Percentiles rank a stretch among this genome's conserved stretches.
These are phyloP conservation scores for Drosophila robusta DNA, from an alignment of 2,888 invertebrate species.

Conservation along the genomic window DNA sequence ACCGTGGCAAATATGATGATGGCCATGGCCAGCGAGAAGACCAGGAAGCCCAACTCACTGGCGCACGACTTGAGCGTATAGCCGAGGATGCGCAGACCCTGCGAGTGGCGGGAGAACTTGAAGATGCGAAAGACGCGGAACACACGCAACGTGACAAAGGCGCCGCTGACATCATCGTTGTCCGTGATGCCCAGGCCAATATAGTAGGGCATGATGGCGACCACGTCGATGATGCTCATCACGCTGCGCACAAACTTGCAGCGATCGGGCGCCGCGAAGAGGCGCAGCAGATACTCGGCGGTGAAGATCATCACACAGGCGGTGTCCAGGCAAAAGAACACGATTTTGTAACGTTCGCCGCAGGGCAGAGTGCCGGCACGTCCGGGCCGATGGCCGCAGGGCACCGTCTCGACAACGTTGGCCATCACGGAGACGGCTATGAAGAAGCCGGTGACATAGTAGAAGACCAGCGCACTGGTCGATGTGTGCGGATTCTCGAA, in stretches of 20 bases:
- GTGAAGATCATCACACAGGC: constrained; percentile 99
- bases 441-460: constrained; percentile 99
- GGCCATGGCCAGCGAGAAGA: constrained; percentile 99
- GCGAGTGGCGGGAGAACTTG: constrained; percentile 99
- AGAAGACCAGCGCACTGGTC: constrained; percentile 99
- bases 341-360: constrained; percentile 98
- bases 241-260: constrained; percentile 99
- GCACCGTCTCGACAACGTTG: constrained; percentile 97
- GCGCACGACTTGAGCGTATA: constrained; percentile 99
- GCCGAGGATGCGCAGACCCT: constrained; percentile 98
- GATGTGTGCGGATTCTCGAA: constrained; percentile 99
- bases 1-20: constrained; percentile 99
- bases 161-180: constrained; percentile 99
- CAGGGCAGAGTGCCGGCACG: constrained; percentile 95
- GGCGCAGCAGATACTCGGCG: constrained; percentile 96
- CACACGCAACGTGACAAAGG: constrained; percentile 99
- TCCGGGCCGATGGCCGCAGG: constrained; percentile 88
- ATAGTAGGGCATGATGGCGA: constrained; percentile 99
- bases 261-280: constrained; percentile 99
- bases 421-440: constrained; percentile 99
- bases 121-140: constrained; percentile 99
- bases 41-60: constrained; percentile 99
- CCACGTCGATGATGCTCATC: constrained; percentile 99
- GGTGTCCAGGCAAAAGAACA: constrained; percentile 99
- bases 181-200: constrained; percentile 98